A percentile compares a stretch with the other conserved stretches of the same genome.
Conservation (phyloP, 2,888 invertebrate genomes). For the Pseudanteris insignis region DNA sequence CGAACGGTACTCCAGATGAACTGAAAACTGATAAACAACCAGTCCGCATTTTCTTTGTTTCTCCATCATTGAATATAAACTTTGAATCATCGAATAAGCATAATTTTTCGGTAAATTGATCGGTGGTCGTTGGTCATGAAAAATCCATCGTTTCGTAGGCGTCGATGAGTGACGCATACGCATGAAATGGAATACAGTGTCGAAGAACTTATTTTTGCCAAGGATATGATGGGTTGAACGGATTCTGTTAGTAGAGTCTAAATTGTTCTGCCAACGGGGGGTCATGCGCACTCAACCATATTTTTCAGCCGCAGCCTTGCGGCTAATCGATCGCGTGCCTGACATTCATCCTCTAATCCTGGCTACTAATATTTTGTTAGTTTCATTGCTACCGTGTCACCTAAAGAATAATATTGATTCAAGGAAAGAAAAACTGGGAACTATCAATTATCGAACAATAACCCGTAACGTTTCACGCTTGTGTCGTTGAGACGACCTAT, state of each 20-base stretch:
- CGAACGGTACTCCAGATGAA: no score
- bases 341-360: conserved; percentile 38
- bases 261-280: conserved; percentile 64
- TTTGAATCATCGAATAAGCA: no score
- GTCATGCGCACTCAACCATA: conserved; percentile 45
- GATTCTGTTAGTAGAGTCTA: conserved; percentile 59
- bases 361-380: conserved; percentile 42
- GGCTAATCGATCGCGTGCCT: conserved; percentile 31
- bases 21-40: no score
- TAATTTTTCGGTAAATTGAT: no score
- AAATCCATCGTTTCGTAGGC: no score
- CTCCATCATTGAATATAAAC: no score
- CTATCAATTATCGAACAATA: conserved; percentile 38
- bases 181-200: conserved; percentile 50
- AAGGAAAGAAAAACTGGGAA: conserved; percentile 29
- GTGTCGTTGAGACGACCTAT: no score
- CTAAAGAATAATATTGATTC: conserved; percentile 38
- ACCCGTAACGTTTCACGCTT: conserved; percentile 10
- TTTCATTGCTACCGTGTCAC: conserved; percentile 41
- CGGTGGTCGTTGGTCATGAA: no score
- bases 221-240: conserved; percentile 52
- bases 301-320: conserved; percentile 23
- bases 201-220: conserved; percentile 35
- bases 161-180: no score
- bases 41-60: no score